Base-by-base conservation (phyloP, 2,888 invertebrate genomes). In the Cephus spinipes region DNA sequence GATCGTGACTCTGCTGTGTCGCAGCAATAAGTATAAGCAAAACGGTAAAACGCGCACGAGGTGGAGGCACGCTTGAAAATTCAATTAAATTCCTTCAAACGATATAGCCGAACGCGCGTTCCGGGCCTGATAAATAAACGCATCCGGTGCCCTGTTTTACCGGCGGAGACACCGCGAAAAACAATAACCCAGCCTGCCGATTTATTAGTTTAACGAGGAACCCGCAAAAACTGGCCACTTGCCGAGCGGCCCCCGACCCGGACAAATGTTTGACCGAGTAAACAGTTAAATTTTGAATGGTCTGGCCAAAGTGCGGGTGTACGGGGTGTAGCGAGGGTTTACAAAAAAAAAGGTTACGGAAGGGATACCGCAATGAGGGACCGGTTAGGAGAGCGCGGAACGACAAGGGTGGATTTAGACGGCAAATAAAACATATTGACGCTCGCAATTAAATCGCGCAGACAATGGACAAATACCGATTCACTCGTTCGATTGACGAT, bases 391-490 rank as follows among this genome's bases (percentile, higher is more conserved):
- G 55, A 55, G 55, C 23, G 2, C 55, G 23, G 55, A 55, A 55
- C 55, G 55, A 55, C 55, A 73, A 74, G 78, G 80, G 81, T 81
- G 83, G 78, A 80, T 82, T 79, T 73, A 80, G 85, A 85, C 84
- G 83, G 81, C 83, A 85, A 85, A 89, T 87, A 85, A 86, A 89
- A 89, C 88, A 88, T 89, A 90, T 90, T 90, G 89, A 88, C 89
- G 87, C 88, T 90, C 87, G 87, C 87, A 90, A 90, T 90, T 89
- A 89, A 90, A 90, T 88, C 84, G 87, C 79, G 84, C 89, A 89
- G 89, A 89, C 90, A 88, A 89, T 89, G 86, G 87, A 89, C 90
- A 90, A 90, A 90, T 87, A 90, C 83, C 85, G 87, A 88, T 87
- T 86, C 86, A 85, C 82, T 82, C 84, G 81, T 78, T 35, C 81